phyloP scores from a whole-genome alignment of 2,113 vertebrate species.

The Odobenus rosmarus region DNA sequence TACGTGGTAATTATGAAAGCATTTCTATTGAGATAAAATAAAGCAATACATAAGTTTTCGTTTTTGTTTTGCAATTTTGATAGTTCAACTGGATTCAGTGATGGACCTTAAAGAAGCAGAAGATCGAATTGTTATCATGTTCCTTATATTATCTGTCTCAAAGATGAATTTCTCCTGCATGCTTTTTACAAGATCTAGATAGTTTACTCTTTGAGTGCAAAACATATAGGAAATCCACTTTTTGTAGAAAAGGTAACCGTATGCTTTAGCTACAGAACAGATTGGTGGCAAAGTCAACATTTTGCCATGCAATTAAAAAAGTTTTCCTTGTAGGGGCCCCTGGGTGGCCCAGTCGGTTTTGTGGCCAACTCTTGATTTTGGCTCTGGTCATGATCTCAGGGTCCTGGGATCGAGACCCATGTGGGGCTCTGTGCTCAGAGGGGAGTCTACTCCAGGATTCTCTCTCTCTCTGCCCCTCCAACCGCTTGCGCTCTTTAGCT shows the following conservation, averaged over 20 bases:
- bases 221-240: not conserved
- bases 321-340: not conserved
- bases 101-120: not conserved
- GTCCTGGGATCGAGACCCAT: not conserved
- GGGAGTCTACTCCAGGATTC: not conserved
- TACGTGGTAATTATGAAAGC: not conserved
- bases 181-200: not conserved
- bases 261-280: not conserved
- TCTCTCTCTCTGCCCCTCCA: not conserved
- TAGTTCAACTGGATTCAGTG: not conserved
- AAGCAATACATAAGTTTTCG: not conserved
- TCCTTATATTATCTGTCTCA: not conserved
- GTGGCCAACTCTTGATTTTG: not conserved
- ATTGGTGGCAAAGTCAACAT: not conserved
- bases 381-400: not conserved
- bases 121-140: not conserved
- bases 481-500: too few species aligned
- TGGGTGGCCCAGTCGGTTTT: not conserved
- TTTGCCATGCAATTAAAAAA: not conserved
- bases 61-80: conserved; percentile 16
- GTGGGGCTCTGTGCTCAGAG: not conserved
- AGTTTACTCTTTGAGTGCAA: not conserved
- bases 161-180: not conserved
- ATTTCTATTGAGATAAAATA: not conserved
- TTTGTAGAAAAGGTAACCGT: conserved; percentile 6